Percentiles rank a stretch among this genome's conserved stretches.
phyloP scores from a whole-genome alignment of 2,113 vertebrate genomes.

The Eulemur macaco region DNA sequence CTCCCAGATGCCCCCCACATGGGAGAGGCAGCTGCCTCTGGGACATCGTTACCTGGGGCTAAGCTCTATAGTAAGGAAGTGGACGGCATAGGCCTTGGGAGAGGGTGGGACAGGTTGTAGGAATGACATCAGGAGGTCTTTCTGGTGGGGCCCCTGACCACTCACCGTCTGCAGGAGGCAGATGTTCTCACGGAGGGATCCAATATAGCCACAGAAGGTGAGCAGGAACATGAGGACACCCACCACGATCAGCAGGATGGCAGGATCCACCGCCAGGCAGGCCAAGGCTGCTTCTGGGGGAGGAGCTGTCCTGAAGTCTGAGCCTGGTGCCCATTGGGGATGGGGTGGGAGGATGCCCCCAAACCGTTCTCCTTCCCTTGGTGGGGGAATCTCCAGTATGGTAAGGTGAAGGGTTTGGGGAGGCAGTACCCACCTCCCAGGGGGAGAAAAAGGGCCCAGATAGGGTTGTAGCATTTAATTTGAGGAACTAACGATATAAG shows the following conservation, averaged over 20 bases:
- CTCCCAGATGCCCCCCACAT: neutral
- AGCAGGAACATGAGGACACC: slow-evolving; percentile 94
- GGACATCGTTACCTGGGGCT: neutral
- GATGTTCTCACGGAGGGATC: slow-evolving; percentile 95
- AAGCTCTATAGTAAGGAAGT: neutral
- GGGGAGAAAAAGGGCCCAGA: neutral
- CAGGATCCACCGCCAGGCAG: slow-evolving; percentile 91
- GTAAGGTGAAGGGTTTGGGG: neutral
- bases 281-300: slow-evolving; percentile 90
- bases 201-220: slow-evolving; percentile 96
- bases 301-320: neutral
- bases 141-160: neutral
- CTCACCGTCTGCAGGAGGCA: slow-evolving; percentile 92
- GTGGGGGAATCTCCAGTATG: neutral
- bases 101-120: neutral
- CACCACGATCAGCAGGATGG: slow-evolving; percentile 89
- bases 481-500: neutral
- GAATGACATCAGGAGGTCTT: neutral
- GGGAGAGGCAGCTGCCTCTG: neutral
- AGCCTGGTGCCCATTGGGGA: neutral
- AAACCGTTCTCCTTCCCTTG: neutral
- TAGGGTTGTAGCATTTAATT: neutral
- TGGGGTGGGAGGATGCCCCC: neutral
- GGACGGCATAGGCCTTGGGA: neutral
- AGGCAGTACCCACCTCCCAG: neutral